These are phyloP conservation scores for Neoitamus cyanurus DNA, from an alignment of 2,888 invertebrate genomes.

Conservation along the genomic window DNA sequence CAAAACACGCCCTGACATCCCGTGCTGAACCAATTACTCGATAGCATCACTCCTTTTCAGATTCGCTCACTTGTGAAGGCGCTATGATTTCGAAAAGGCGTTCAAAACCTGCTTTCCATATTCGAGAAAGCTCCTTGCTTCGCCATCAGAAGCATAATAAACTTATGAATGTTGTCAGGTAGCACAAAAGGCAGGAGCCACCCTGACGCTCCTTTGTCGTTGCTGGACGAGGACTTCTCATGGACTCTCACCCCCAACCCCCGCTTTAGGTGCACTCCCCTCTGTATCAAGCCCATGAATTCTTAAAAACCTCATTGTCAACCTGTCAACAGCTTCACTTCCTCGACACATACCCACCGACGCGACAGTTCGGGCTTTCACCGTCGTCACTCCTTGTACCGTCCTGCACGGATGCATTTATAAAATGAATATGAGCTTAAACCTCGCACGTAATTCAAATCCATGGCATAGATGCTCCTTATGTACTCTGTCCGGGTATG, in stretches of 20 bases:
- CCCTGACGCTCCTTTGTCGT: background rate
- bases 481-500: background rate
- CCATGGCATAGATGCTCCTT: slow-evolving; percentile 18
- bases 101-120: background rate
- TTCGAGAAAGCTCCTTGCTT: background rate
- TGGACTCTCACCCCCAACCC: background rate
- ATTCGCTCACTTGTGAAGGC: background rate
- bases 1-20: background rate
- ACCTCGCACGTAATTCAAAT: slow-evolving; percentile 35
- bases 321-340: slow-evolving; percentile 39
- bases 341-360: background rate
- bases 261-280: background rate
- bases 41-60: background rate
- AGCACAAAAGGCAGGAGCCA: background rate
- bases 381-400: background rate
- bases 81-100: background rate
- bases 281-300: slow-evolving; percentile 39
- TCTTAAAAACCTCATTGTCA: slow-evolving; percentile 42
- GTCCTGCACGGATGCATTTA: slow-evolving; percentile 31
- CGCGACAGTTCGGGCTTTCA: background rate
- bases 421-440: slow-evolving; percentile 40
- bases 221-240: background rate
- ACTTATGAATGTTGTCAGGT: slow-evolving; percentile 5
- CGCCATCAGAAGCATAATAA: background rate
- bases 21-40: background rate